A percentile compares a stretch with the other conserved stretches of the same genome.
Evolutionary conservation across 2,797 vertebrate genomes (phyloP).

Genomic region (Anolis apletophallus): DNA sequence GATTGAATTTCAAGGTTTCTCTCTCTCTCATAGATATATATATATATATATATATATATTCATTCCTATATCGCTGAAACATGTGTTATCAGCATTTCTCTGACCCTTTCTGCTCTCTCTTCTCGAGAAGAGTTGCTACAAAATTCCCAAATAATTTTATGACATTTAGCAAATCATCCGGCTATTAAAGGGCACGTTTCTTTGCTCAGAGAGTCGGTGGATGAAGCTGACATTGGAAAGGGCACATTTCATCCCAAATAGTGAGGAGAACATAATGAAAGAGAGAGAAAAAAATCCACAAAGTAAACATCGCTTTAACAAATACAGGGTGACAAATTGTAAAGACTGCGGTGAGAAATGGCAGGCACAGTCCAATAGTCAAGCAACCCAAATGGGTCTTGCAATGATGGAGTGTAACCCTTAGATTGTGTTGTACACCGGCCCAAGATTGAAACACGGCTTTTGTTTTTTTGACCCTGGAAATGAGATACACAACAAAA

Average conservation of each 20-base stretch:
- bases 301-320: background rate
- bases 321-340: background rate
- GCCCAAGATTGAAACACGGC: background rate
- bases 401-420: background rate
- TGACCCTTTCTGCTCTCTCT: conserved; percentile 52
- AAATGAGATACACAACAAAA: background rate
- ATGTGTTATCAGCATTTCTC: conserved; percentile 59
- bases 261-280: background rate
- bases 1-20: conserved; percentile 56
- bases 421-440: background rate
- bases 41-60: background rate
- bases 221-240: conserved; percentile 40
- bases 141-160: conserved; percentile 65
- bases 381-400: background rate
- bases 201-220: conserved; percentile 22
- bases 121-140: conserved; percentile 52
- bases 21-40: background rate
- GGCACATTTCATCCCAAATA: background rate
- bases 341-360: background rate
- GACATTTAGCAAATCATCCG: conserved; percentile 62
- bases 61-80: background rate
- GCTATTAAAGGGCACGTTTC: conserved; percentile 24
- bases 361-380: background rate
- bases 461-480: background rate
- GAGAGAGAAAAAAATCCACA: background rate